Evolutionary conservation across 2,113 vertebrate genomes (phyloP).

Genomic region (Trochalopteron elliotii): DNA sequence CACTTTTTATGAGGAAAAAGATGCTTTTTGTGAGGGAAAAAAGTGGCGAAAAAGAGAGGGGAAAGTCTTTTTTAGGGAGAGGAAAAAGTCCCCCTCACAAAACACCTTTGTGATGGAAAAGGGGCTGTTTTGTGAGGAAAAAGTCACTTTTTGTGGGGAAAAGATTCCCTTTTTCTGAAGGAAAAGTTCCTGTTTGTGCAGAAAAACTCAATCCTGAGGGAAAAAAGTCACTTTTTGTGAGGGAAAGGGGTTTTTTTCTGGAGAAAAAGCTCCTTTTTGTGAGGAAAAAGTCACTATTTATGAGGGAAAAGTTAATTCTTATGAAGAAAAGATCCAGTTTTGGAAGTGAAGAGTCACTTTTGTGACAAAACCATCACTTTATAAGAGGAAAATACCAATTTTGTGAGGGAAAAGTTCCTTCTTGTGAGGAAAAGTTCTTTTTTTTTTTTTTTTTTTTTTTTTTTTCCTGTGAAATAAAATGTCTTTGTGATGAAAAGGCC

Average conservation of each 20-base stretch:
- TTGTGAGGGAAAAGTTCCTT: not conserved
- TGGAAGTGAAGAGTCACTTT: not conserved
- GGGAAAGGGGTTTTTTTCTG: no score
- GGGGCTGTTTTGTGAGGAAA: not conserved
- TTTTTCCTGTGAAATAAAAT: not conserved
- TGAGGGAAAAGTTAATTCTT: not conserved
- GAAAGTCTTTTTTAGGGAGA: no score
- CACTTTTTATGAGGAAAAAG: no score
- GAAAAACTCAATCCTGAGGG: not conserved
- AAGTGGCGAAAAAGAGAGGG: no score
- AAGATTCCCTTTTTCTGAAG: not conserved
- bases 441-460: not conserved
- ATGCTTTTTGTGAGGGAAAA: not conserved
- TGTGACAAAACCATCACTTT: not conserved
- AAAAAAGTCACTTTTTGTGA: no score
- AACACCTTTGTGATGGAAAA: no score
- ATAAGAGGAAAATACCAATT: not conserved
- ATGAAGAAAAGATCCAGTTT: not conserved
- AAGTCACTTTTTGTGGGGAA: not conserved
- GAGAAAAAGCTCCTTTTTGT: rapidly evolving
- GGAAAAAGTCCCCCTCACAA: no score
- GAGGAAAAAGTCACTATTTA: not conserved
- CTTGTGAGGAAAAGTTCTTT: not conserved
- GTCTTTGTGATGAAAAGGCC: not conserved
- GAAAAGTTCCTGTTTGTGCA: no score